These are phyloP conservation scores for Xylocampa areola DNA, from an alignment of 2,888 invertebrate genomes.

Conservation along the genomic window DNA sequence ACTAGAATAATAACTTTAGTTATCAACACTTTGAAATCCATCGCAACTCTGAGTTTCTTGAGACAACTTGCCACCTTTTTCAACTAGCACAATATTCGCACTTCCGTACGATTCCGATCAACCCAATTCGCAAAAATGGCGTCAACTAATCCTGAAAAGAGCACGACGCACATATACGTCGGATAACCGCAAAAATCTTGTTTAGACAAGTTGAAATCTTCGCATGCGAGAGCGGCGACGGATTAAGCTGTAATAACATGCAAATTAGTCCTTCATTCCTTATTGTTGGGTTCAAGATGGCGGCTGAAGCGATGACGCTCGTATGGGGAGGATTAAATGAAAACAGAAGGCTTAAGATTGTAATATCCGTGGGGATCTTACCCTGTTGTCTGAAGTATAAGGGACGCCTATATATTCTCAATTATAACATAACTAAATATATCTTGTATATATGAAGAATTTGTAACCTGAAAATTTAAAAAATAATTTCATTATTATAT, in stretches of 20 bases:
- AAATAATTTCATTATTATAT: no score
- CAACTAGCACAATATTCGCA: background rate
- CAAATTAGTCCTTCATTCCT: constrained; percentile 78
- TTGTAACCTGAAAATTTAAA: no score
- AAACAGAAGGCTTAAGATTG: no score
- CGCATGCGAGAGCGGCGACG: constrained; percentile 65
- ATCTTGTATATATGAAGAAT: no score
- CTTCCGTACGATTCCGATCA: background rate
- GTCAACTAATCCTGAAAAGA: constrained; percentile 20
- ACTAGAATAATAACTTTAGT: no score
- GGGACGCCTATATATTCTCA: no score
- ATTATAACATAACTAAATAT: no score
- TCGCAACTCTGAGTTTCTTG: no score
- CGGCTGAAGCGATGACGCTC: constrained; percentile 40
- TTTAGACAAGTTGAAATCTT: constrained; percentile 67
- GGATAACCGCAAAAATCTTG: constrained; percentile 65
- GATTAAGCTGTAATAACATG: constrained; percentile 83
- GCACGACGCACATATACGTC: constrained; percentile 19
- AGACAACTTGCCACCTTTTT: background rate
- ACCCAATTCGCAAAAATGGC: constrained; percentile 23
- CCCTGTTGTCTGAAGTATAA: no score
- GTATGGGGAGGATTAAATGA: background rate
- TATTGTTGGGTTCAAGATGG: constrained; percentile 52
- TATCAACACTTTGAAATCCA: no score
- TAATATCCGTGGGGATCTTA: no score